Base-by-base conservation (phyloP, 2,888 invertebrate species). In the Empis stercorea region DNA sequence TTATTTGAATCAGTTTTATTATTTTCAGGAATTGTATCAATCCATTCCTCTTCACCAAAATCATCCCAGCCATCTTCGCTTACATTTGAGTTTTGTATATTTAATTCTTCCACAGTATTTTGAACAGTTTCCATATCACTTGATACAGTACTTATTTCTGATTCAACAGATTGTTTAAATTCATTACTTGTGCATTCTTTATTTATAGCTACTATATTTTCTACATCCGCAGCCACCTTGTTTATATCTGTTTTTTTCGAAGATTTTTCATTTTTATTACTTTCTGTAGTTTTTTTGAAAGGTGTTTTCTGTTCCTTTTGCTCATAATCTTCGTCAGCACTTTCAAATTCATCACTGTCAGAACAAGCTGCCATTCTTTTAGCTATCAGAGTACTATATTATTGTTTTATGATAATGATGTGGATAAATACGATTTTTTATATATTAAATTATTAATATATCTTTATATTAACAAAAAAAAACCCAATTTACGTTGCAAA, bases 291-390 rank as follows among this genome's bases (percentile, higher is more conserved):
- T 30, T 10, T 17, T n/a, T 13, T 23, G 4, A 20, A 10, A 13
- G 7, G 16, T 13, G 2, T 41, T 30, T 44, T 30, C 15, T 40
- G 3, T 45, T 47, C 43, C 9, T 64, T 67, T 15, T 69, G 59
- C 46, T 66, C 69, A 52, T 73, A 68, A 30, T 80, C 81, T 59
- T 85, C 84, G 57, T 84, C 84, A 5, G 84, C 84, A 68, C 84
- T 84, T 65, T 84, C 82, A 61, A 84, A 85, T 60, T 76, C 79
- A 58, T 84, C 84, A 65, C 81, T 83, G 53, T 84, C 84, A 54
- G 83, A 83, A n/a, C 5, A n/a, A n/a, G n/a, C 34, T 13, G 34
- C 13, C 34, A 34, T 34, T 2, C n/a, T n/a, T n/a, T n/a, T n/a
- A n/a, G n/a, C n/a, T n/a, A n/a, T n/a, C n/a, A n/a, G n/a, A n/a